Conservation (phyloP, 1,140 invertebrate genomes). For the Wasmannia auropunctata region DNA sequence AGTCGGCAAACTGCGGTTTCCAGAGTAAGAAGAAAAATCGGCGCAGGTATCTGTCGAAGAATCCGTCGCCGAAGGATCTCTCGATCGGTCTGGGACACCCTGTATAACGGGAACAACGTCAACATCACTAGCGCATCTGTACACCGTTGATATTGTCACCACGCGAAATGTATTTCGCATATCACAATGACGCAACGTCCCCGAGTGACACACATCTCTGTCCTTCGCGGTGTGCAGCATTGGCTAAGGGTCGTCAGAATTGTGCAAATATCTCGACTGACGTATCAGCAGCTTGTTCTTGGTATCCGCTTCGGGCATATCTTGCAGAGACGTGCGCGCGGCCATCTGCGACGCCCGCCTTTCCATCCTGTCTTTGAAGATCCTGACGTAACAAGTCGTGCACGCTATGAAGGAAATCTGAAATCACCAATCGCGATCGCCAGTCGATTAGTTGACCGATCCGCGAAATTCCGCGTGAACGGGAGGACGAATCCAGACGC, state of each 20-base stretch:
- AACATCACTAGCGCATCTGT: neutral
- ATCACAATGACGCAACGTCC: conserved; percentile 19
- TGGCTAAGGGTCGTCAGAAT: neutral
- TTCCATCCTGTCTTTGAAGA: conserved; percentile 63
- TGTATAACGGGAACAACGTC: neutral
- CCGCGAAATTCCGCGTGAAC: neutral
- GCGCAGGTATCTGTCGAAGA: neutral
- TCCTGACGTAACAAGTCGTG: conserved; percentile 67
- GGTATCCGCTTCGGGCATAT: neutral
- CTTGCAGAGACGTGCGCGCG: neutral
- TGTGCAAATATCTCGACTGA: neutral
- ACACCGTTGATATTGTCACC: conserved; percentile 23
- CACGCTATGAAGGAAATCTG: conserved; percentile 64
- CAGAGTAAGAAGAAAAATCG: neutral
- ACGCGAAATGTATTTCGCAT: conserved; percentile 13
- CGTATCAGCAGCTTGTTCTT: conserved; percentile 18
- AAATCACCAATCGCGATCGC: conserved; percentile 29
- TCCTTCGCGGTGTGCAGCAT: neutral
- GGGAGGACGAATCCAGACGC: conserved; percentile 37
- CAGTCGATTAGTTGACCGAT: neutral
- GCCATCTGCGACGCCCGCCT: conserved; percentile 51
- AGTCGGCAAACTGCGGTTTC: neutral
- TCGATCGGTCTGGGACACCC: neutral
- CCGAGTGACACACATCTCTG: neutral
- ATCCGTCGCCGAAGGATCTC: neutral